Conservation (phyloP, 2,888 invertebrate genomes). For the Taenaris catops region DNA sequence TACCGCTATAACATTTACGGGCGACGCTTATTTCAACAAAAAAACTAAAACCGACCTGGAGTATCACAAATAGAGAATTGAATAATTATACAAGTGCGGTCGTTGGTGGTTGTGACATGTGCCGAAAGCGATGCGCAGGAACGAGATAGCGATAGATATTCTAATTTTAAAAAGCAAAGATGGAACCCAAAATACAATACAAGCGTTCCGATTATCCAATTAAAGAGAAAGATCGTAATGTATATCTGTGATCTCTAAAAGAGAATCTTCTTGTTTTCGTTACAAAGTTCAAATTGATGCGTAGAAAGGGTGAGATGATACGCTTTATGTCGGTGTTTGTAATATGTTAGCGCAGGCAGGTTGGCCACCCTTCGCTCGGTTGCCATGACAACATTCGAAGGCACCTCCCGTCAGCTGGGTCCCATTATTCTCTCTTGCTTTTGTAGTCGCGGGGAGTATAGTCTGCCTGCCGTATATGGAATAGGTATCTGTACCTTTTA, state of each 20-base stretch:
- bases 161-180: slow-evolving; percentile 79
- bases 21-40: slow-evolving; percentile 67
- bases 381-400: slow-evolving; percentile 67
- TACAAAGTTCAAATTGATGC: slow-evolving; percentile 58
- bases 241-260: slow-evolving; percentile 42
- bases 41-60: slow-evolving; percentile 70
- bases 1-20: slow-evolving; percentile 68
- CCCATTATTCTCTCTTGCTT: slow-evolving; percentile 65
- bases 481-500: slow-evolving; percentile 50
- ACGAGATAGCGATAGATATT: slow-evolving; percentile 54
- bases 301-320: slow-evolving; percentile 40
- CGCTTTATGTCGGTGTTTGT: slow-evolving; percentile 51
- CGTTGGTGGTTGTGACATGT: slow-evolving; percentile 31
- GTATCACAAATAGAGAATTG: slow-evolving; percentile 68
- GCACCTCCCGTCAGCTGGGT: slow-evolving; percentile 79
- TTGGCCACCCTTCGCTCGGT: slow-evolving; percentile 73
- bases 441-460: slow-evolving; percentile 54
- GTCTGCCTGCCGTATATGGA: slow-evolving; percentile 38
- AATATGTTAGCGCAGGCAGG: slow-evolving; percentile 65
- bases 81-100: slow-evolving; percentile 67
- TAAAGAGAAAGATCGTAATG: slow-evolving; percentile 44
- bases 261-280: slow-evolving; percentile 46
- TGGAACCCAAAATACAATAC: slow-evolving; percentile 76
- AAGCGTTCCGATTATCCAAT: slow-evolving; percentile 56
- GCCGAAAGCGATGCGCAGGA: slow-evolving; percentile 27